A percentile compares a stretch with the other conserved stretches of the same genome.
phyloP scores from a whole-genome alignment of 23 tunicate species.

The Halocynthia aurantium region DNA sequence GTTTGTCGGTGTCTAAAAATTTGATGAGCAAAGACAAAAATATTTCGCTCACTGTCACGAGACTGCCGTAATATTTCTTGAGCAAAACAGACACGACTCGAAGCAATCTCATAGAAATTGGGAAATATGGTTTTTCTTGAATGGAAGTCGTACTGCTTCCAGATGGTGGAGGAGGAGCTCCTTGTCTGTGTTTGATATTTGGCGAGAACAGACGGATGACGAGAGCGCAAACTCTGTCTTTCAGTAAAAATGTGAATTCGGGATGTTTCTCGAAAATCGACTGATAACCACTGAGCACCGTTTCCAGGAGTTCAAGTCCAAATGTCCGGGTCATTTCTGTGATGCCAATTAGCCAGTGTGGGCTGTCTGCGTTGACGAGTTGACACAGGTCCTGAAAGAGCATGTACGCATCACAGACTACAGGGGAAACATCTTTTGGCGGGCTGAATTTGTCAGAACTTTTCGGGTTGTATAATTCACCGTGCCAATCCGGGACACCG shows the following conservation, averaged over 20 bases:
- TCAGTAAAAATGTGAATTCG: conserved; percentile 81
- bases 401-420: conserved; percentile 71
- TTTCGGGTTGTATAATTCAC: conserved; percentile 61
- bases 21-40: conserved; percentile 80
- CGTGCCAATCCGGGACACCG: conserved; percentile 22
- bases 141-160: conserved; percentile 16
- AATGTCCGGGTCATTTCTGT: conserved; percentile 91
- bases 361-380: conserved; percentile 80
- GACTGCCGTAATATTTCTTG: conserved; percentile 57
- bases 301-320: conserved; percentile 87
- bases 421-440: conserved; percentile 48
- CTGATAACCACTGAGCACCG: conserved; percentile 64
- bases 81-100: conserved; percentile 77
- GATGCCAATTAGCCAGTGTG: conserved; percentile 81
- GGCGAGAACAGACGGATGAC: conserved; percentile 91
- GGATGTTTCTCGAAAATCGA: conserved; percentile 68
- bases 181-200: conserved; percentile 89
- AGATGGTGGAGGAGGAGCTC: conserved; percentile 84
- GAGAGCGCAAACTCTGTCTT: conserved; percentile 92
- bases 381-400: conserved; percentile 93
- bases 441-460: conserved; percentile 45
- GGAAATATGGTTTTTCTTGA: conserved; percentile 84
- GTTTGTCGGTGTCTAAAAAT: conserved; percentile 87
- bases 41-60: conserved; percentile 95
- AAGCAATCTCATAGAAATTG: conserved; percentile 75